phyloP scores from a whole-genome alignment of 2,113 vertebrate species.

The Gobio gobio region DNA sequence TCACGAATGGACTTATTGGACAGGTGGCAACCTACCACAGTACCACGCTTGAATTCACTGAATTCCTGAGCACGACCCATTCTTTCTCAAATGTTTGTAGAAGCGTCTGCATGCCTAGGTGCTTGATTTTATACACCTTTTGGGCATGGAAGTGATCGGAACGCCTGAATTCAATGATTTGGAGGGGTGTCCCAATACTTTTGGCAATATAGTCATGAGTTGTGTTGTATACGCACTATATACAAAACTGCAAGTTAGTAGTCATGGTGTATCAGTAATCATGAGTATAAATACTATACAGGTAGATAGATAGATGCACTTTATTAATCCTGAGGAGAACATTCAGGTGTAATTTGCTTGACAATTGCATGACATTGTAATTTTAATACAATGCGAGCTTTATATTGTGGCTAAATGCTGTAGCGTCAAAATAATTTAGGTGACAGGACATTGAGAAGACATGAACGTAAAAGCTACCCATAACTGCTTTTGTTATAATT shows the following conservation, averaged over 20 bases:
- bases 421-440: neutral
- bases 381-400: neutral
- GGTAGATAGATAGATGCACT: neutral
- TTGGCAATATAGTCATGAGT: neutral
- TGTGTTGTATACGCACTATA: neutral
- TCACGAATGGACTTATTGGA: no score
- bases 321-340: constrained; percentile 4
- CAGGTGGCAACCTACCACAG: no score
- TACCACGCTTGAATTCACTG: no score
- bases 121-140: no score
- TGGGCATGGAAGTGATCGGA: no score
- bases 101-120: no score
- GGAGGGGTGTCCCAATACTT: no score
- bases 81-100: no score
- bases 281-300: neutral
- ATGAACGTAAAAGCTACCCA: neutral
- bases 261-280: neutral
- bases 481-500: neutral
- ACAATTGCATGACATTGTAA: neutral
- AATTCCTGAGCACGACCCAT: no score
- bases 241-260: no score
- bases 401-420: neutral
- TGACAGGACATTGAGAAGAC: neutral
- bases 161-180: no score
- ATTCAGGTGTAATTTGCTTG: neutral